Base-by-base conservation (phyloP, 2,113 vertebrate species). In the Amblyopsis rosae region DNA sequence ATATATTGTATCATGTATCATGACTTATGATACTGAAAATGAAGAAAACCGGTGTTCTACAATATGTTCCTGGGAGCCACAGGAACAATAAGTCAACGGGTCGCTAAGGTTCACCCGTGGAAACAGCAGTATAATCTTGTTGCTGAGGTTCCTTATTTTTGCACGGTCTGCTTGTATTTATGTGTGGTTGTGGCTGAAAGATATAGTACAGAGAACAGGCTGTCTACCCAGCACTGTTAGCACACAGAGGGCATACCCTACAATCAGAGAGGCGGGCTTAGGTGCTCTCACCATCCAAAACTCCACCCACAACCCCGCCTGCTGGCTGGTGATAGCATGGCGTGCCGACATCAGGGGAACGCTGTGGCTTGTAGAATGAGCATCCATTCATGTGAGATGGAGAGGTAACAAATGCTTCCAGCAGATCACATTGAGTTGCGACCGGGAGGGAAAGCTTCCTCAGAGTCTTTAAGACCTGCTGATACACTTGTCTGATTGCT, bases 201-300 rank as follows among this genome's bases (percentile, higher is more conserved):
- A 16, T 19, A 45, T 58, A 45, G 12, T 54, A 54, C 45, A 72
- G 67, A 26, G 45, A 63, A 45, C 26, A 55, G 33, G 11, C 10
- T 33, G 48, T 61, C 19, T 64, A 49, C 56, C 12, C 19, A 62
- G 63, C 65, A 73, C 64, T 73, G 56, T 67, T 53, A 73, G 80
- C 67, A 69, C 72, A 72, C 51, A 57, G 16, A 65, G 73, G 73
- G 73, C 16, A 76, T 75, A 75, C 72, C 64, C 61, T 8, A 19
- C 46, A 6, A 2, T 46, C 47, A 54, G 32, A 62, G 41, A 63
- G 75, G 75, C 12, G 1, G 69, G 32, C 47, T 15, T 61, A 55
- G 55, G 54, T 59, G 57, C 54, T 84, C 78, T 80, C 72, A 41
- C 80, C 87, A 84, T 70, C 17, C 12, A 11, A 60, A 65, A 45